A percentile compares a stretch with the other conserved stretches of the same genome.
Evolutionary conservation across 2,888 invertebrate species (phyloP).

Genomic region (Toxonevra muliebris): DNA sequence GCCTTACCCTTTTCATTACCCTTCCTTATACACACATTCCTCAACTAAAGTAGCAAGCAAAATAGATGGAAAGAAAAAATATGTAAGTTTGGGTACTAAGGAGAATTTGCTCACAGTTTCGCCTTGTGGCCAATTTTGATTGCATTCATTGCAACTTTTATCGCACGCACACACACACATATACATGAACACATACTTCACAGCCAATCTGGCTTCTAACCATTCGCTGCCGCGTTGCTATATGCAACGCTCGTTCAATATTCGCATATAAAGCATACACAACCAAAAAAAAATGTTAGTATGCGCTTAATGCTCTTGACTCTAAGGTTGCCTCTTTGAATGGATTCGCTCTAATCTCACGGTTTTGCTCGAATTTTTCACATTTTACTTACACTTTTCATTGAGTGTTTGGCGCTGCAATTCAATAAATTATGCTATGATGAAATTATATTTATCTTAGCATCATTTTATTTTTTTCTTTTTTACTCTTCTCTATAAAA

Average conservation of each 20-base stretch:
- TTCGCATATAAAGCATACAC: no score
- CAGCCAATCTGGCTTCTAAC: not conserved
- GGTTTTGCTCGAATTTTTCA: not conserved
- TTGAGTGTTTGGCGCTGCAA: not conserved
- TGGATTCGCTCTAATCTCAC: not conserved
- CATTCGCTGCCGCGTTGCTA: not conserved
- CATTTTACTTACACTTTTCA: not conserved
- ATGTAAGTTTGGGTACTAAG: no score
- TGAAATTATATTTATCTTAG: constrained; percentile 3
- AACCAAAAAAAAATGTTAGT: no score
- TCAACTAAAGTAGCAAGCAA: no score
- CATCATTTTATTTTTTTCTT: not conserved
- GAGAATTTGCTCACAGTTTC: not conserved
- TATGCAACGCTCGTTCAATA: not conserved
- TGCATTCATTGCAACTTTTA: not conserved
- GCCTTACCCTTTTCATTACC: no score
- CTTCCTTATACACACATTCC: no score
- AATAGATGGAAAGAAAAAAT: no score
- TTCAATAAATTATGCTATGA: constrained; percentile 4
- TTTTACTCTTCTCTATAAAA: not conserved
- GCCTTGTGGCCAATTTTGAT: not conserved
- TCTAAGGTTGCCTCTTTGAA: not conserved
- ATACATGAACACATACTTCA: not conserved
- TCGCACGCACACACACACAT: not conserved
- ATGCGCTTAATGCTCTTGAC: not conserved